Percentiles rank a stretch among this genome's conserved stretches.
Conservation (phyloP, 1,140 invertebrate species). For the Cydia strobilella region DNA sequence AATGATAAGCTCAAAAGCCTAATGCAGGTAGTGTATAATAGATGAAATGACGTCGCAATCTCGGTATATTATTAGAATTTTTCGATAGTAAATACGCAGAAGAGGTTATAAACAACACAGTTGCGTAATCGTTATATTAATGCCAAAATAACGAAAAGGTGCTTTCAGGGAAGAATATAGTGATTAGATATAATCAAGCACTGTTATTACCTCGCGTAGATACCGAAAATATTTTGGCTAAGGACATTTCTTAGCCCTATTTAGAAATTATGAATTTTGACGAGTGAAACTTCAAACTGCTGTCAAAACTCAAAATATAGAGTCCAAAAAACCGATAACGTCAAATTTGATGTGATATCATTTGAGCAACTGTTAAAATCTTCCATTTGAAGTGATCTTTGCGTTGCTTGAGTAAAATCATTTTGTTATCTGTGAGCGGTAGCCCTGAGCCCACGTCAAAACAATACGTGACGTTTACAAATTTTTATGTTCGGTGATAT, state of each 20-base stretch:
- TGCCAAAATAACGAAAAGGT: constrained; percentile 15
- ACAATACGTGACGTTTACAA: constrained; percentile 69
- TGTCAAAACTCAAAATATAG: constrained; percentile 8
- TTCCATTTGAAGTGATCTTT: not conserved
- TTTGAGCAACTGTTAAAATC: constrained; percentile 3
- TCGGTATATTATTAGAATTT: constrained; percentile 5
- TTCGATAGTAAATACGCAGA: constrained; percentile 44
- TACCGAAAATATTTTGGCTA: constrained; percentile 71
- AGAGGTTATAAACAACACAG: constrained; percentile 63
- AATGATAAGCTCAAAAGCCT: not conserved
- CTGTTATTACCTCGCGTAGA: constrained; percentile 61
- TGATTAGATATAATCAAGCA: not conserved
- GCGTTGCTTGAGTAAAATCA: not conserved
- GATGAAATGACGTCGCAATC: not conserved
- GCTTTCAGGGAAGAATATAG: not conserved
- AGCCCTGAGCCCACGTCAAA: constrained; percentile 20
- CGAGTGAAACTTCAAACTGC: constrained; percentile 26
- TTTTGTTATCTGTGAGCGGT: constrained; percentile 17
- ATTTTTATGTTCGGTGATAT: constrained; percentile 55
- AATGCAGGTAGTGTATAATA: not conserved
- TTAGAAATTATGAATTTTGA: not conserved
- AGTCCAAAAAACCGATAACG: not conserved
- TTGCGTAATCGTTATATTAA: constrained; percentile 61
- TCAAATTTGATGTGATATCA: not conserved
- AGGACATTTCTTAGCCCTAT: constrained; percentile 53